Evolutionary conservation across 1,140 invertebrate species (phyloP).

Genomic region (Trissolcus basalis): DNA sequence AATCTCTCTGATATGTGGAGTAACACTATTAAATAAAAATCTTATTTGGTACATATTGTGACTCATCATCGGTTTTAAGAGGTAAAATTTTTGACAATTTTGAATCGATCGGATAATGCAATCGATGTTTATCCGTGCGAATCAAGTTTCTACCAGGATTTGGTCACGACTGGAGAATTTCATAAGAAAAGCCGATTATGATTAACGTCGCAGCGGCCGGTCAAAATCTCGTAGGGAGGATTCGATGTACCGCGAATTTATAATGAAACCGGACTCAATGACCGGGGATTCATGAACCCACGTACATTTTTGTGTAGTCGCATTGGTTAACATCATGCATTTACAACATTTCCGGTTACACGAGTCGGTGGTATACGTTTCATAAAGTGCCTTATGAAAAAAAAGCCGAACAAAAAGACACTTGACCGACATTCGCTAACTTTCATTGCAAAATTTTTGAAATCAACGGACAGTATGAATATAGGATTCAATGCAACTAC

Average conservation of each 20-base stretch:
- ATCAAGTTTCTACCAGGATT: no score
- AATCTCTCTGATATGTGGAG: no score
- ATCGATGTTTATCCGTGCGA: no score
- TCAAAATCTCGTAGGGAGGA: slow-evolving; percentile 2
- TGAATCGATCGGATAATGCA: no score
- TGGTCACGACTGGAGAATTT: neutral
- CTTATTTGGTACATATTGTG: no score
- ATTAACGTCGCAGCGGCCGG: slow-evolving; percentile 10
- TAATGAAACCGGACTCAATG: slow-evolving; percentile 55
- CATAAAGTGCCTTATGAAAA: neutral
- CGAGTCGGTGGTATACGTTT: slow-evolving; percentile 18
- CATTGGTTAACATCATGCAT: slow-evolving; percentile 28
- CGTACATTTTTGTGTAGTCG: slow-evolving; percentile 40
- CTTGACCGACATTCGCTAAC: slow-evolving; percentile 25
- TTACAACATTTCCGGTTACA: slow-evolving; percentile 53
- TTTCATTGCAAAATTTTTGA: slow-evolving; percentile 24
- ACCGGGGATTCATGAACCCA: slow-evolving; percentile 53
- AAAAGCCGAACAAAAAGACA: slow-evolving; percentile 9
- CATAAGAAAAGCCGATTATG: slow-evolving; percentile 6
- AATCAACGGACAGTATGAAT: slow-evolving; percentile 8
- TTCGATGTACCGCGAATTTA: slow-evolving; percentile 47
- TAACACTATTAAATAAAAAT: no score
- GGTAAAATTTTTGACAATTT: no score
- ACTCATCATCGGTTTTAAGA: no score
- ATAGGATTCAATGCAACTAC: neutral